Conservation (phyloP, 2,797 vertebrate genomes). For the Menidia menidia region DNA sequence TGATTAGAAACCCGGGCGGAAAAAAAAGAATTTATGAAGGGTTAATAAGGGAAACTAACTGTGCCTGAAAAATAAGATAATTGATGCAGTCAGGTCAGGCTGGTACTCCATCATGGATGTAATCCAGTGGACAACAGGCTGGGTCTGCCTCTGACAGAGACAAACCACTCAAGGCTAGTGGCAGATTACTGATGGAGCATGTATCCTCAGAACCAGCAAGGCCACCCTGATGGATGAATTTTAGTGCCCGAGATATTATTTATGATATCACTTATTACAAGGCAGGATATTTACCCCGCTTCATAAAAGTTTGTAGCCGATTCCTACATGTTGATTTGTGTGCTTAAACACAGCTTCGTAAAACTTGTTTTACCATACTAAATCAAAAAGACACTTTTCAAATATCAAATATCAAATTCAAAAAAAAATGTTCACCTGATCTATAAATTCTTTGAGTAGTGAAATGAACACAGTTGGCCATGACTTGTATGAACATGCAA, state of each 20-base stretch:
- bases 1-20: neutral
- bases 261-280: neutral
- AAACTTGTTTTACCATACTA: no score
- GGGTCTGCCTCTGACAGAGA: conserved; percentile 6
- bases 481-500: no score
- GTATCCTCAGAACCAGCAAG: neutral
- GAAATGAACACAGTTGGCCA: no score
- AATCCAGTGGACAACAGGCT: conserved; percentile 40
- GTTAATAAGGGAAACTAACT: neutral
- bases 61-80: conserved; percentile 19
- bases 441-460: no score
- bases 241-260: neutral
- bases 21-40: neutral
- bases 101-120: conserved; percentile 35
- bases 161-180: conserved; percentile 18
- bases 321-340: neutral
- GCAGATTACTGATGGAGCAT: conserved; percentile 1
- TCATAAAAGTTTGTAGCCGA: neutral
- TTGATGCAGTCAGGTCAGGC: conserved; percentile 7
- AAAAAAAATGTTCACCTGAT: no score
- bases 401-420: no score
- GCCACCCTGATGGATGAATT: neutral
- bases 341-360: neutral
- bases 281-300: neutral
- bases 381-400: no score